Percentiles rank a stretch among this genome's conserved stretches.
phyloP scores from a whole-genome alignment of 2,797 vertebrate genomes.

The Phrynocephalus guinanensis region DNA sequence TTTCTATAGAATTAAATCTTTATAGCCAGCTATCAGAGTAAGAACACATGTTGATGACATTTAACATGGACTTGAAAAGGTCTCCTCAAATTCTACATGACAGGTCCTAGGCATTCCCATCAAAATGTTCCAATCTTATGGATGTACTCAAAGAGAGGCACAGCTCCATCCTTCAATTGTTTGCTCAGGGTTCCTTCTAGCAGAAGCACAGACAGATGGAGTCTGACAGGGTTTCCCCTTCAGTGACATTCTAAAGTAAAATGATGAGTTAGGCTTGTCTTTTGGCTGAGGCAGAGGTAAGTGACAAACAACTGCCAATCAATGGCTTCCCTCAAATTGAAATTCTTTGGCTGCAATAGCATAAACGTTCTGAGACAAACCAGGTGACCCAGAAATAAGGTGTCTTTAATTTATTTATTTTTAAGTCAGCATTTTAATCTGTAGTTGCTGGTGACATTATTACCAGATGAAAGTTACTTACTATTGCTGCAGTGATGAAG shows the following conservation, averaged over 20 bases:
- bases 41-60: neutral
- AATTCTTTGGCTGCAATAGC: constrained; percentile 51
- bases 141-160: constrained; percentile 36
- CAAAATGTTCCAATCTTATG: constrained; percentile 41
- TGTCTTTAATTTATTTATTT: constrained; percentile 16
- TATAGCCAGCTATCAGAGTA: constrained; percentile 38
- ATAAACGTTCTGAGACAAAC: constrained; percentile 38
- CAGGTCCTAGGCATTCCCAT: constrained; percentile 52
- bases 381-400: constrained; percentile 40
- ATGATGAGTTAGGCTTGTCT: constrained; percentile 64
- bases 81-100: constrained; percentile 64
- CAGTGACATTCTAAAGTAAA: constrained; percentile 56
- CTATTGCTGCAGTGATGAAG: no score
- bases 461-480: constrained; percentile 53
- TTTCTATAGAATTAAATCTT: constrained; percentile 45
- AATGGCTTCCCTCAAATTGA: constrained; percentile 45
- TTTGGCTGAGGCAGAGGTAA: constrained; percentile 47
- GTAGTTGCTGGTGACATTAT: constrained; percentile 18
- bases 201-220: constrained; percentile 60
- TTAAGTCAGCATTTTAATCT: constrained; percentile 24
- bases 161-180: constrained; percentile 40
- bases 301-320: constrained; percentile 59
- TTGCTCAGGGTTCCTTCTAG: constrained; percentile 58
- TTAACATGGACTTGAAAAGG: constrained; percentile 66
- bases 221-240: constrained; percentile 62